These are phyloP conservation scores for Epinotia brunnichana DNA, from an alignment of 2,888 invertebrate species.

Conservation along the genomic window DNA sequence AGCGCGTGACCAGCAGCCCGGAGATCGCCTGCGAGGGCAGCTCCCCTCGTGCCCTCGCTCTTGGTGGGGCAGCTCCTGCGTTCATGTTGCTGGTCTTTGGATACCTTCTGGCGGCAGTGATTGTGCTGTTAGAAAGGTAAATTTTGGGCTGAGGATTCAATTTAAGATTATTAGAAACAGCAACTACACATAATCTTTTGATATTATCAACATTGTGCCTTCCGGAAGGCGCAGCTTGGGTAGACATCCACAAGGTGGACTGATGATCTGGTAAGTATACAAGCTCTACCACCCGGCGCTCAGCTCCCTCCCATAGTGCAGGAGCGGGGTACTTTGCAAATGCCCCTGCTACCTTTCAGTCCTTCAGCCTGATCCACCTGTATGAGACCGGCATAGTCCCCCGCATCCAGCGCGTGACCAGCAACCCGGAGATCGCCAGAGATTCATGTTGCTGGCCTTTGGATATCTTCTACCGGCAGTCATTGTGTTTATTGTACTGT, in stretches of 20 bases:
- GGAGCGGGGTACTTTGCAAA: too few species aligned
- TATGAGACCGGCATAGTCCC: slow-evolving; percentile 67
- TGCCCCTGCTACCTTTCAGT: too few species aligned
- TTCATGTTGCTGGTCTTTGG: slow-evolving; percentile 68
- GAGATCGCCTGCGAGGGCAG: slow-evolving; percentile 64
- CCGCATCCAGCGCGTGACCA: slow-evolving; percentile 58
- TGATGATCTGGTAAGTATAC: too few species aligned
- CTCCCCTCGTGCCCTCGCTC: slow-evolving; percentile 67
- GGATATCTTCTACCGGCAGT: slow-evolving; percentile 58
- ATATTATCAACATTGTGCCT: too few species aligned
- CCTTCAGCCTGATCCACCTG: slow-evolving; percentile 61
- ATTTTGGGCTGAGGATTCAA: too few species aligned
- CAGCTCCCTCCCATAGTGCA: too few species aligned
- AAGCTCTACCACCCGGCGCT: too few species aligned
- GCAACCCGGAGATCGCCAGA: slow-evolving; percentile 55
- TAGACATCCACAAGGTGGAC: too few species aligned
- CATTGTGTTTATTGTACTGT: too few species aligned
- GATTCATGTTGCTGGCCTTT: slow-evolving; percentile 66
- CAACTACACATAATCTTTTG: too few species aligned
- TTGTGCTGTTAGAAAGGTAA: slow-evolving; percentile 69
- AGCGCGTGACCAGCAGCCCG: slow-evolving; percentile 52
- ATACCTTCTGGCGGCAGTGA: slow-evolving; percentile 54
- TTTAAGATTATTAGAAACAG: background rate
- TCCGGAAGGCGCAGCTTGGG: too few species aligned
- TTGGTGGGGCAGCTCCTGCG: slow-evolving; percentile 75